Conservation (phyloP, 2,888 invertebrate genomes). For the Oxyscelio sp. region DNA sequence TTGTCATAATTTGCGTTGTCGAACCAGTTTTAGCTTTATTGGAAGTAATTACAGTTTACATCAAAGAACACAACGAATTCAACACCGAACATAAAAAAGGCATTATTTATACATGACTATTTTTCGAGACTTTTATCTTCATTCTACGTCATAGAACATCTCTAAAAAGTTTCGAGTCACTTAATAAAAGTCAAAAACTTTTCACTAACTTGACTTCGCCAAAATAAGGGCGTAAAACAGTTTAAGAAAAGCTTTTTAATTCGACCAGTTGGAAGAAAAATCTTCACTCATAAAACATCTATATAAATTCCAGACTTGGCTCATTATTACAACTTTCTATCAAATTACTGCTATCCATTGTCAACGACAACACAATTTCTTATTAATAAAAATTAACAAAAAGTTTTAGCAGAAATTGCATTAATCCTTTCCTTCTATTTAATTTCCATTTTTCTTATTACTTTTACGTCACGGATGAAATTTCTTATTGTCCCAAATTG, state of each 20-base stretch:
- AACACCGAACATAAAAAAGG: no score
- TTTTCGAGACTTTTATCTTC: no score
- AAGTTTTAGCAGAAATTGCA: neutral
- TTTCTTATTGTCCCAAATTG: neutral
- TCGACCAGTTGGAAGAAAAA: slow-evolving; percentile 29
- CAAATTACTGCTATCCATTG: slow-evolving; percentile 8
- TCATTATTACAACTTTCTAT: slow-evolving; percentile 31
- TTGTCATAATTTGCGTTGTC: no score
- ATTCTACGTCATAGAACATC: slow-evolving; percentile 23
- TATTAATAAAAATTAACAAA: neutral
- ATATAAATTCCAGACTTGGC: neutral
- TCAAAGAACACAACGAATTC: no score
- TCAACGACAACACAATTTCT: no score
- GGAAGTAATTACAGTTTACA: no score
- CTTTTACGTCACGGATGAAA: neutral
- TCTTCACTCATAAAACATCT: slow-evolving; percentile 22
- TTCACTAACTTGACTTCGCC: slow-evolving; percentile 28
- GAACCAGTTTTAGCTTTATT: no score
- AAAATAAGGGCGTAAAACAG: slow-evolving; percentile 53
- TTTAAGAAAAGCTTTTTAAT: slow-evolving; percentile 45
- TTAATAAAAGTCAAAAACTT: slow-evolving; percentile 62
- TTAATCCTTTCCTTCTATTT: neutral
- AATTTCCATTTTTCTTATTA: neutral
- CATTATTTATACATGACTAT: no score
- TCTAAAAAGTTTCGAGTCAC: slow-evolving; percentile 50